phyloP scores from a whole-genome alignment of 2,113 vertebrate species.

The Halcyon senegalensis region DNA sequence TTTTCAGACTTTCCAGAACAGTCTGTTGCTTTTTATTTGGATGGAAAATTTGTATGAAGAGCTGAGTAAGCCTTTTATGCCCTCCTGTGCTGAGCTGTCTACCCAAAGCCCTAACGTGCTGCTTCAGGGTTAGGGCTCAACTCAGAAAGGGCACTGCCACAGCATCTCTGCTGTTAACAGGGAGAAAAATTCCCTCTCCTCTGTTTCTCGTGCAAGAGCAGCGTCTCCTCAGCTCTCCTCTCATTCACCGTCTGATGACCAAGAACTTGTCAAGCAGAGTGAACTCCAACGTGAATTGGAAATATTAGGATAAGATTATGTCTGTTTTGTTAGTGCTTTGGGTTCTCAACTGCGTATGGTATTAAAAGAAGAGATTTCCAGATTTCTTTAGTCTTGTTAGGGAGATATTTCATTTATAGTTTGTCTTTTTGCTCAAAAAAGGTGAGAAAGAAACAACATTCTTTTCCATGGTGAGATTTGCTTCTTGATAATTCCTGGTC shows the following conservation, averaged over 20 bases:
- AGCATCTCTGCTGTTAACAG: background rate
- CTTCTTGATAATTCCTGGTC: background rate
- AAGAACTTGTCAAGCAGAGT: background rate
- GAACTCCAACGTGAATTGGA: background rate
- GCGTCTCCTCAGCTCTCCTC: background rate
- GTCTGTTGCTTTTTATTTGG: background rate
- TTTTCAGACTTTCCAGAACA: background rate
- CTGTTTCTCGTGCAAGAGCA: background rate
- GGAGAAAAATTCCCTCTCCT: background rate
- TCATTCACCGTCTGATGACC: background rate
- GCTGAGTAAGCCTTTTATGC: background rate
- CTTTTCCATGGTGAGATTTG: background rate
- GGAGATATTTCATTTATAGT: background rate
- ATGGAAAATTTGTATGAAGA: background rate
- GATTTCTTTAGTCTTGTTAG: background rate
- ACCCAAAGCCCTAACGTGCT: background rate
- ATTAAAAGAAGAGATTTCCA: background rate
- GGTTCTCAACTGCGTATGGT: background rate
- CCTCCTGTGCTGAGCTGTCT: background rate
- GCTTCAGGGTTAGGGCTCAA: background rate
- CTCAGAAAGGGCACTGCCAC: background rate
- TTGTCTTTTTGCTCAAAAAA: background rate
- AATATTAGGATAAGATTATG: background rate
- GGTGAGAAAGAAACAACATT: background rate
- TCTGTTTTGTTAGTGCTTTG: background rate